A percentile compares a stretch with the other conserved stretches of the same genome.
These are phyloP conservation scores for Actinia tenebrosa DNA, from an alignment of 64 coral and sea anemone genomes.

Conservation along the genomic window DNA sequence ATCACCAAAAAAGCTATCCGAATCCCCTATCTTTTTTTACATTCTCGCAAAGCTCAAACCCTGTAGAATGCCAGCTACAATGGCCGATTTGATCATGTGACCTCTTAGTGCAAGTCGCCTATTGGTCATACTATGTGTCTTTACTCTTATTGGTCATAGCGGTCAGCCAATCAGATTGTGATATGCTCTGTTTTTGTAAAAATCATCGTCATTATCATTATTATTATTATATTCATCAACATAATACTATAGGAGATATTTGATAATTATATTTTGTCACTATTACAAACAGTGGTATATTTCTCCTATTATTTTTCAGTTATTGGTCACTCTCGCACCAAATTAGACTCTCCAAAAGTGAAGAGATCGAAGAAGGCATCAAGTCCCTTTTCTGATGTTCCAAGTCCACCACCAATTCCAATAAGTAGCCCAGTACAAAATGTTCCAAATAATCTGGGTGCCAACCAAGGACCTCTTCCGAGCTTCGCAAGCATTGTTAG, in stretches of 20 bases:
- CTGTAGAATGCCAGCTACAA: too few species aligned
- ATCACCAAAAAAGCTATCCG: too few species aligned
- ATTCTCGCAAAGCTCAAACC: too few species aligned
- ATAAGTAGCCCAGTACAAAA: conserved; percentile 83
- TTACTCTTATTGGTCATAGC: too few species aligned
- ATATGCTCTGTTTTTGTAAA: too few species aligned
- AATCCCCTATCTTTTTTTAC: too few species aligned
- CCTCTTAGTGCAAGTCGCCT: too few species aligned
- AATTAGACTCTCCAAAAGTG: conserved; percentile 6
- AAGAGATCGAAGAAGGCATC: conserved; percentile 8
- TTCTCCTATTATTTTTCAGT: not conserved
- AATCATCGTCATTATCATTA: too few species aligned
- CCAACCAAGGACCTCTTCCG: conserved; percentile 80
- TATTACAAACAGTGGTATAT: conserved; percentile 1
- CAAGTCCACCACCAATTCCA: conserved; percentile 50
- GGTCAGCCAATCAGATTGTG: too few species aligned
- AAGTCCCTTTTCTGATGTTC: conserved; percentile 17
- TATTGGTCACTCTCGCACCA: not conserved
- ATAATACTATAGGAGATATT: not conserved
- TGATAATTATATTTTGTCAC: not conserved
- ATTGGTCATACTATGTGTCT: too few species aligned
- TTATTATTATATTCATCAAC: too few species aligned
- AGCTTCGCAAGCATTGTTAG: conserved; percentile 94
- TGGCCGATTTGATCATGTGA: too few species aligned
- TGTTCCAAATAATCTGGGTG: conserved; percentile 81